Conservation (phyloP, 2,888 invertebrate species). For the Acronicta alni region DNA sequence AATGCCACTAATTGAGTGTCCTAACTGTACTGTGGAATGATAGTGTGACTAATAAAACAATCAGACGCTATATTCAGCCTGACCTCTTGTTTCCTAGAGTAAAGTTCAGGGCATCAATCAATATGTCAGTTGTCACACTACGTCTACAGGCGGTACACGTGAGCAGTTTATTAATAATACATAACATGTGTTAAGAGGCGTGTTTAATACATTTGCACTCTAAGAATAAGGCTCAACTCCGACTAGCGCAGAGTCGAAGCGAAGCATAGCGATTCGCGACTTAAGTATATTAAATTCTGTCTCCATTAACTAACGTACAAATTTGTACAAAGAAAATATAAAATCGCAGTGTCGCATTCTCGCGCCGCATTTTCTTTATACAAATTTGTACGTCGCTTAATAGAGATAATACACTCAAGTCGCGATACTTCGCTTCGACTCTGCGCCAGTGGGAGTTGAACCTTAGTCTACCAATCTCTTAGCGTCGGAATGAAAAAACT, state of each 20-base stretch:
- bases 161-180: constrained; percentile 7
- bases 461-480: constrained; percentile 1
- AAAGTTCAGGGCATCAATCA: constrained; percentile 14
- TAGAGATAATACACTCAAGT: too few species aligned
- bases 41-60: neutral
- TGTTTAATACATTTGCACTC: neutral
- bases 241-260: too few species aligned
- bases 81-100: constrained; percentile 4
- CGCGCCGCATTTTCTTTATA: too few species aligned
- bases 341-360: too few species aligned
- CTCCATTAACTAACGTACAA: too few species aligned
- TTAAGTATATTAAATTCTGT: too few species aligned
- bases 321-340: too few species aligned
- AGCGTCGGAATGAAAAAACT: neutral
- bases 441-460: too few species aligned
- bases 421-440: too few species aligned
- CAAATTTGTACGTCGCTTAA: too few species aligned
- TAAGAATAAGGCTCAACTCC: too few species aligned
- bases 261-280: too few species aligned
- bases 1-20: constrained; percentile 10
- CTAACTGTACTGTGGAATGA: neutral
- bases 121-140: constrained; percentile 2
- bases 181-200: constrained; percentile 1
- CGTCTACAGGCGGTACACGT: constrained; percentile 8
- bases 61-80: neutral